Base-by-base conservation (phyloP, 2,888 invertebrate species). In the Calliphora vomitoria region DNA sequence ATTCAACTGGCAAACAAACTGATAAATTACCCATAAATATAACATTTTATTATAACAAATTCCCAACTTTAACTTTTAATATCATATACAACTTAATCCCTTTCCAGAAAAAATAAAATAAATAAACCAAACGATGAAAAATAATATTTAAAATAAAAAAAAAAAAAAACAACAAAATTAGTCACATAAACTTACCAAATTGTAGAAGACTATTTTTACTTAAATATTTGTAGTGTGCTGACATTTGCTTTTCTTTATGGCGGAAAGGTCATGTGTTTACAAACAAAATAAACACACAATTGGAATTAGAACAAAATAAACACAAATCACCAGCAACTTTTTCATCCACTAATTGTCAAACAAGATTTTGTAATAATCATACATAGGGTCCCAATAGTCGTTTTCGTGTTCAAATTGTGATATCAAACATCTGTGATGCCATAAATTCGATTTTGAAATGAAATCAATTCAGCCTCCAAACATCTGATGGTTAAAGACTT, bases 371-470 rank as follows among this genome's bases (percentile, higher is more conserved):
- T 41, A 55, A 68, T 60, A 55, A 31, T 53, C 38, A 38, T 15
- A 18, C 25, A 38, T 15, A 18, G 35, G 6, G 44, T 11, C 72
- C 31, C 38, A 60, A 25, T 4, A 50, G 31, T 53, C 25, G 25
- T 47, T 47, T 5, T 38, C 18, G 60, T 50, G 79, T 50, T 62
- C 11, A 88, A 88, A 50, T 85, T 88, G 83, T 89, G 89, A 90
- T 89, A 82, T 71, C 64, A 85, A 89, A 89, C 89, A 90, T 90
- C 89, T 90, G 89, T 81, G 88, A 72, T 38, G 60, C 81, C 85
- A 90, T 90, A 90, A 90, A 90, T 90, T 85, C 88, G 53, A 41
- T 25, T 72, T 76, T 31, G n/a, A 68, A 38, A 60, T 58, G 50
- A 75, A 82, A 86, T 82, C 74, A 82, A 53, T 53, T 58, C 31